phyloP scores from a whole-genome alignment of 2,888 invertebrate species.

The Sturmia bella region DNA sequence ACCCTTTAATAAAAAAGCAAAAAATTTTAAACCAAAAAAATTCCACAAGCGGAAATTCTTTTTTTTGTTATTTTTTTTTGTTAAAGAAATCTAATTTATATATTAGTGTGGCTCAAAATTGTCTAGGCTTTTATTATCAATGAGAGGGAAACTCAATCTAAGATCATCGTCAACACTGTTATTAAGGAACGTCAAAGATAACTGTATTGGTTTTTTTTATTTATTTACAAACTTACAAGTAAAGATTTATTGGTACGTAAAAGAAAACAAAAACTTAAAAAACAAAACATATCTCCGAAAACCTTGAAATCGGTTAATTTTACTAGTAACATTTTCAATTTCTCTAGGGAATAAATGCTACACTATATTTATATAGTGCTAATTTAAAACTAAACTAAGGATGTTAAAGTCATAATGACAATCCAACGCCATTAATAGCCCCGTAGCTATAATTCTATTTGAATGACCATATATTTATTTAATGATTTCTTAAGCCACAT shows the following conservation, averaged over 20 bases:
- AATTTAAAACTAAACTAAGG: too few relatives aligned
- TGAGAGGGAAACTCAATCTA: conserved; percentile 28
- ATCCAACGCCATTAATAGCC: too few relatives aligned
- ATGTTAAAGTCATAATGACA: too few relatives aligned
- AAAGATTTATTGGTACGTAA: conserved; percentile 11
- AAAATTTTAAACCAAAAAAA: conserved; percentile 24
- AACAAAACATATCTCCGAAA: too few relatives aligned
- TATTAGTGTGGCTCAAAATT: conserved; percentile 7
- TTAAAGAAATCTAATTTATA: background rate
- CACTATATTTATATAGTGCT: too few relatives aligned
- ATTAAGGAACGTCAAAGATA: conserved; percentile 71
- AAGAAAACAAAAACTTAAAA: too few relatives aligned
- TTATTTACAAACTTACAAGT: conserved; percentile 69
- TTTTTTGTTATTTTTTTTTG: background rate
- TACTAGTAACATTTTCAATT: too few relatives aligned
- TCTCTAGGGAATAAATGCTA: too few relatives aligned
- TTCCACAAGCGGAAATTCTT: background rate
- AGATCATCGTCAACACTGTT: conserved; percentile 65
- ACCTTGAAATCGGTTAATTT: too few relatives aligned
- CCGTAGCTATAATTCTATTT: too few relatives aligned
- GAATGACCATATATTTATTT: too few relatives aligned
- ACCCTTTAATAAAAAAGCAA: background rate
- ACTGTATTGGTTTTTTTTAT: conserved; percentile 68
- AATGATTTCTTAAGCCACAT: too few relatives aligned
- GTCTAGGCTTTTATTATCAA: conserved; percentile 22